These are phyloP conservation scores for Zoroaster sp. DNA, from an alignment of 53 echinoderm and acorn worm genomes.

Conservation along the genomic window DNA sequence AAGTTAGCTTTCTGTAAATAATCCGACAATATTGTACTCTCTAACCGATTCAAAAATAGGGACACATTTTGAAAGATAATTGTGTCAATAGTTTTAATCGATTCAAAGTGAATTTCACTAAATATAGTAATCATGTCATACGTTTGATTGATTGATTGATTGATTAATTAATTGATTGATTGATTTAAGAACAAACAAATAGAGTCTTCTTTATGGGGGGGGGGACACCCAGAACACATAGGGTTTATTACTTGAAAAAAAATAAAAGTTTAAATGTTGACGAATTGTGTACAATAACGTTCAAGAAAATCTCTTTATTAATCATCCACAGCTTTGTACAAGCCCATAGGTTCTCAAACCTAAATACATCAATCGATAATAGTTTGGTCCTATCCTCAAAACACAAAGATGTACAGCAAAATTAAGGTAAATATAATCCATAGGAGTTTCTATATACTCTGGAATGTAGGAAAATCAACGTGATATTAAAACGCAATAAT, in stretches of 20 bases:
- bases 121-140: too few relatives aligned
- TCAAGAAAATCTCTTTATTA: constrained; percentile 37
- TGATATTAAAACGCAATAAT: constrained; percentile 20
- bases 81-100: too few relatives aligned
- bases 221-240: too few relatives aligned
- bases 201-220: too few relatives aligned
- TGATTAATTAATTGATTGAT: too few relatives aligned
- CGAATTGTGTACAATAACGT: constrained; percentile 20
- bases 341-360: constrained; percentile 14
- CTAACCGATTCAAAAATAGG: too few relatives aligned
- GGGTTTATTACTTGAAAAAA: not conserved
- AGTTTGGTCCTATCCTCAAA: constrained; percentile 28
- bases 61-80: too few relatives aligned
- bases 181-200: too few relatives aligned
- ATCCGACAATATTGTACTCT: too few relatives aligned
- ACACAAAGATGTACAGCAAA: constrained; percentile 55
- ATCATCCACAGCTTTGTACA: constrained; percentile 48
- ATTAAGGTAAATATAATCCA: constrained; percentile 3
- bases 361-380: not conserved
- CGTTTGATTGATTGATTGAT: too few relatives aligned
- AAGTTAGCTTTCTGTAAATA: too few relatives aligned
- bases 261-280: not conserved
- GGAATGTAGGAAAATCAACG: constrained; percentile 60
- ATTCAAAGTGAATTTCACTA: too few relatives aligned
- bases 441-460: constrained; percentile 41